These are phyloP conservation scores for Amblyornis subalaris DNA, from an alignment of 2,113 vertebrate species.

Conservation along the genomic window DNA sequence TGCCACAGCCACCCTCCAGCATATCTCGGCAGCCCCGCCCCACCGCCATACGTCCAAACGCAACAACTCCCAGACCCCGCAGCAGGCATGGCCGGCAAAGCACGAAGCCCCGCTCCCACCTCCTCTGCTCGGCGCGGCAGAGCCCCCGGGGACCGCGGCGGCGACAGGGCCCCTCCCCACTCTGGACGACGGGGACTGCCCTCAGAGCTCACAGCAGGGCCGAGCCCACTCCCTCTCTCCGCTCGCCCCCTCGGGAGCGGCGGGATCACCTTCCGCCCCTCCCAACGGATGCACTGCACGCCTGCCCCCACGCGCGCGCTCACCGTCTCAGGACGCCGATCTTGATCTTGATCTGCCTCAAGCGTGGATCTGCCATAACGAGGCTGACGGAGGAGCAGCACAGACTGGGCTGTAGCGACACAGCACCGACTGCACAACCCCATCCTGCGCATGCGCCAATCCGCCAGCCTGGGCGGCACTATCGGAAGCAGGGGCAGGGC, in stretches of 20 bases:
- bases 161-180: not conserved
- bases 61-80: not conserved
- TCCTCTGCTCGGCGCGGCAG: not conserved
- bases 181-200: not conserved
- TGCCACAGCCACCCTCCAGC: not conserved
- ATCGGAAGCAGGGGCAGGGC: not conserved
- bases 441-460: not conserved
- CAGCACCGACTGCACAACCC: not conserved
- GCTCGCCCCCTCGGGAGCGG: not conserved
- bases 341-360: constrained; percentile 93
- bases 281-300: not conserved
- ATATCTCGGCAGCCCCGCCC: not conserved
- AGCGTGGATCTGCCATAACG: constrained; percentile 83
- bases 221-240: not conserved
- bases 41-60: not conserved
- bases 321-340: constrained; percentile 90
- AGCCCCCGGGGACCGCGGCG: not conserved
- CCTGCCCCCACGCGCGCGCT: not conserved
- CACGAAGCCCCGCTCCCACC: not conserved
- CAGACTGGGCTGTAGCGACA: not conserved
- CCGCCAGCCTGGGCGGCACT: not conserved
- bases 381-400: not conserved
- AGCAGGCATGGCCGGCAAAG: not conserved
- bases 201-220: not conserved
- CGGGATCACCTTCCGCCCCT: not conserved